Percentiles rank a stretch among this genome's conserved stretches.
phyloP scores from a whole-genome alignment of 2,113 vertebrate genomes.

The Phalacrocorax carbo region DNA sequence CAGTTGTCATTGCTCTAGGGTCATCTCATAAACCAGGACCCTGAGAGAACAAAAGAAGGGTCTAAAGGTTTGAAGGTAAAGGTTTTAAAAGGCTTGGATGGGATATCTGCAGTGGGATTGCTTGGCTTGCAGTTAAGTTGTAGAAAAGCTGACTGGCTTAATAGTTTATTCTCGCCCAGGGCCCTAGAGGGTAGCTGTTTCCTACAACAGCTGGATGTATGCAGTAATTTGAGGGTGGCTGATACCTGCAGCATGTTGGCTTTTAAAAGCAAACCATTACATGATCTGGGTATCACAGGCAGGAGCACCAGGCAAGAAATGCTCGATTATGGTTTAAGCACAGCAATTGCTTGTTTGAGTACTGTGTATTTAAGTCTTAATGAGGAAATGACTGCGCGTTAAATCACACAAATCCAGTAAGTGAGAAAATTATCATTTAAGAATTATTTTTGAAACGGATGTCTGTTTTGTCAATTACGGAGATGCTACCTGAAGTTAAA shows the following conservation, averaged over 20 bases:
- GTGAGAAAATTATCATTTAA: not conserved
- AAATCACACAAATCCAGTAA: not conserved
- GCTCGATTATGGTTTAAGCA: not conserved
- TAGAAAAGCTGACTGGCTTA: not conserved
- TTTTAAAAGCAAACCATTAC: not conserved
- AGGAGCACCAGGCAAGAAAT: not conserved
- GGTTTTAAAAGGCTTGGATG: not conserved
- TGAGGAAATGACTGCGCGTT: conserved; percentile 2
- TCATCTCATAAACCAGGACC: not conserved
- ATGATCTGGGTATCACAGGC: not conserved
- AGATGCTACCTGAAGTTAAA: not conserved
- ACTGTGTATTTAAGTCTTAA: not conserved
- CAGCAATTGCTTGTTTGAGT: not conserved
- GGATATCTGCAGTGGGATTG: not conserved
- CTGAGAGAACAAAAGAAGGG: not conserved
- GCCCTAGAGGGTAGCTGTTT: not conserved
- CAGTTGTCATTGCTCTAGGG: not conserved
- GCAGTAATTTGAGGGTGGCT: not conserved
- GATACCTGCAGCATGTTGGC: not conserved
- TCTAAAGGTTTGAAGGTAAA: not conserved
- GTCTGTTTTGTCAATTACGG: not conserved
- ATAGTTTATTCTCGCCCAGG: not conserved
- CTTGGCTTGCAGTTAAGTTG: not conserved
- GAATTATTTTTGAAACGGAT: not conserved
- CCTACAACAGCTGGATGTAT: not conserved